Conservation (phyloP, 92 coral and sea anemone species). For the Meandrina meandrites region DNA sequence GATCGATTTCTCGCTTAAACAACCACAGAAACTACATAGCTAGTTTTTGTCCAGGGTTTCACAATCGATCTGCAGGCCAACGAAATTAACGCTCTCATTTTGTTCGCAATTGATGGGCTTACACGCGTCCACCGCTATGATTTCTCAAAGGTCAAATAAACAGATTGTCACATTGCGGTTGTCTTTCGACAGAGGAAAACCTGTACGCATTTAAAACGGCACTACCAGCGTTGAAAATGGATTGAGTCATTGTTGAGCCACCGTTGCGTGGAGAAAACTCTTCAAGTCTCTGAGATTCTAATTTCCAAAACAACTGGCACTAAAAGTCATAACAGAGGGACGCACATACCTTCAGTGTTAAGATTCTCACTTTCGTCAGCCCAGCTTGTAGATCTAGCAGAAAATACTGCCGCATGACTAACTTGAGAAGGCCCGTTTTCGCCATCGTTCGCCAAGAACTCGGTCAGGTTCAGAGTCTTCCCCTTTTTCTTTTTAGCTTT, state of each 20-base stretch:
- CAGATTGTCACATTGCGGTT: not conserved
- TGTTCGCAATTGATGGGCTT: not conserved
- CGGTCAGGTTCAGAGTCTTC: constrained; percentile 77
- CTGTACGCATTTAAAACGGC: not conserved
- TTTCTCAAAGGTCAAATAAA: not conserved
- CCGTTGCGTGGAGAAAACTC: constrained; percentile 2
- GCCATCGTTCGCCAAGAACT: constrained; percentile 83
- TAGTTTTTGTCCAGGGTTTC: not conserved
- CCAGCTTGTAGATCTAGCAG: constrained; percentile 89
- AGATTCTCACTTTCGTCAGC: constrained; percentile 97
- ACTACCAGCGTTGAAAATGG: not conserved
- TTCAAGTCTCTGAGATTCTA: constrained; percentile 2
- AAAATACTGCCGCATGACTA: constrained; percentile 66
- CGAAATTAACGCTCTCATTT: not conserved
- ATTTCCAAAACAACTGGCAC: constrained; percentile 4
- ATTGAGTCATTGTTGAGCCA: constrained; percentile 1
- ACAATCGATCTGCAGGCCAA: not conserved
- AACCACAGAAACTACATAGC: not conserved
- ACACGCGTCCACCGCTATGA: not conserved
- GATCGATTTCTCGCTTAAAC: not conserved
- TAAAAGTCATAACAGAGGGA: not conserved
- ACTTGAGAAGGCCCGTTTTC: constrained; percentile 68
- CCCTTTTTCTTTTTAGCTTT: constrained; percentile 97
- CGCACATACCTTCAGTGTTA: constrained; percentile 76
- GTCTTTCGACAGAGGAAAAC: not conserved